Percentiles rank a stretch among this genome's conserved stretches.
Evolutionary conservation across 1,140 invertebrate genomes (phyloP).

Genomic region (Protaetia brevitarsis): DNA sequence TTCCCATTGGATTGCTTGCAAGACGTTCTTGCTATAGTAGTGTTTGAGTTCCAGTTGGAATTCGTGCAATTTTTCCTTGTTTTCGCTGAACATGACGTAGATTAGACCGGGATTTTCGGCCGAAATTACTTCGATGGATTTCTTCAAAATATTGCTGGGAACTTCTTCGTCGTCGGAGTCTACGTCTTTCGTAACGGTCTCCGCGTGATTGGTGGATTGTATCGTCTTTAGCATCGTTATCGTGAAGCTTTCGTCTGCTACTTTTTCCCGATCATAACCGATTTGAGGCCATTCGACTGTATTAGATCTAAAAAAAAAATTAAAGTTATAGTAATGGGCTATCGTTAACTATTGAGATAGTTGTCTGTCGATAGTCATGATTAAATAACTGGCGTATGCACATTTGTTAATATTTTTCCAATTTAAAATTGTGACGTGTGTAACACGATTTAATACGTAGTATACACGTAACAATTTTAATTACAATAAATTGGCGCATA

Average conservation of each 20-base stretch:
- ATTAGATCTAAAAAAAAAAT: background rate
- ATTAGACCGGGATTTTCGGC: conserved; percentile 22
- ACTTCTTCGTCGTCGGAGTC: background rate
- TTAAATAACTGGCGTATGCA: no score
- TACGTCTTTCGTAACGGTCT: background rate
- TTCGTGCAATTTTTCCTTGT: conserved; percentile 2
- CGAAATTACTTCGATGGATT: conserved; percentile 1
- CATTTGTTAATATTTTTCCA: no score
- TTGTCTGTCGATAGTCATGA: no score
- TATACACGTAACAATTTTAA: no score
- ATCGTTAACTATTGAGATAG: no score
- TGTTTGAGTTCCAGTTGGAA: conserved; percentile 18
- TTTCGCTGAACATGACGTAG: conserved; percentile 11
- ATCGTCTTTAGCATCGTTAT: conserved; percentile 18
- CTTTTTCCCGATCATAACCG: background rate
- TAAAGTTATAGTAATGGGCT: no score
- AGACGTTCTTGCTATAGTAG: background rate
- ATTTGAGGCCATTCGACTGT: conserved; percentile 4
- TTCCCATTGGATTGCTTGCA: background rate
- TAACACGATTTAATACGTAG: no score
- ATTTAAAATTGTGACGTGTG: no score
- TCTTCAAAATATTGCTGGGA: background rate
- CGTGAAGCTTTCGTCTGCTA: background rate
- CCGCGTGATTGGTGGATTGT: background rate
- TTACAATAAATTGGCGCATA: no score